A percentile compares a stretch with the other conserved stretches of the same genome.
Conservation (phyloP, 2,113 vertebrate species). For the Martes martes region DNA sequence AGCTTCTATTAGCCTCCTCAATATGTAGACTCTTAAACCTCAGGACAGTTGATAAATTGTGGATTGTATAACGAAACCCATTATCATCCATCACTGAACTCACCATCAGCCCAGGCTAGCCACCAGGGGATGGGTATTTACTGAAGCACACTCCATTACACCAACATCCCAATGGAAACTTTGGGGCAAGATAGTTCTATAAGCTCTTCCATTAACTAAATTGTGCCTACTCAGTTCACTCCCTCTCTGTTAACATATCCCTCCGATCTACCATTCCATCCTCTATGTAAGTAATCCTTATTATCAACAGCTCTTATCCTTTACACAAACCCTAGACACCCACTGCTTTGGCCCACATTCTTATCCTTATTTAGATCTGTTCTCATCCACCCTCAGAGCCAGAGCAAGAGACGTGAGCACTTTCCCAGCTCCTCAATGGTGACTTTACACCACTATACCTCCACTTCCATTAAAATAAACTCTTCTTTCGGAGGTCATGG, state of each 20-base stretch:
- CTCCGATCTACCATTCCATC: not conserved
- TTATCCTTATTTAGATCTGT: not conserved
- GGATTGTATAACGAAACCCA: constrained; percentile 29
- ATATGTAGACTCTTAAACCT: constrained; percentile 16
- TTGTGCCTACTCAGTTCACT: not conserved
- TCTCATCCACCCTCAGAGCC: not conserved
- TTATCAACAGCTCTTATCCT: not conserved
- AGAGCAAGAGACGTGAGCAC: not conserved
- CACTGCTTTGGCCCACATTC: not conserved
- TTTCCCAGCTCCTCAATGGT: not conserved
- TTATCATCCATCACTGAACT: not conserved
- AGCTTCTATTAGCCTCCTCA: not conserved
- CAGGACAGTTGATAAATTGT: constrained; percentile 14
- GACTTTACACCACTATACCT: not conserved
- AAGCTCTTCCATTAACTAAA: not conserved
- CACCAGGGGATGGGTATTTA: not conserved
- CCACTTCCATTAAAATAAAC: not conserved
- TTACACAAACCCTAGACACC: not conserved
- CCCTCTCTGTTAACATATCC: not conserved
- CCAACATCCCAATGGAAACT: not conserved
- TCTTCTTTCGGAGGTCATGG: not conserved
- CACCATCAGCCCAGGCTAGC: not conserved
- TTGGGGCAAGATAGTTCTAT: not conserved
- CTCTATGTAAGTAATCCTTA: not conserved
- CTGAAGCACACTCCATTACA: not conserved